Evolutionary conservation across 2,888 invertebrate species (phyloP), one percentile per base, ranked within the genome.

Genomic region (Papilio elwesi): DNA sequence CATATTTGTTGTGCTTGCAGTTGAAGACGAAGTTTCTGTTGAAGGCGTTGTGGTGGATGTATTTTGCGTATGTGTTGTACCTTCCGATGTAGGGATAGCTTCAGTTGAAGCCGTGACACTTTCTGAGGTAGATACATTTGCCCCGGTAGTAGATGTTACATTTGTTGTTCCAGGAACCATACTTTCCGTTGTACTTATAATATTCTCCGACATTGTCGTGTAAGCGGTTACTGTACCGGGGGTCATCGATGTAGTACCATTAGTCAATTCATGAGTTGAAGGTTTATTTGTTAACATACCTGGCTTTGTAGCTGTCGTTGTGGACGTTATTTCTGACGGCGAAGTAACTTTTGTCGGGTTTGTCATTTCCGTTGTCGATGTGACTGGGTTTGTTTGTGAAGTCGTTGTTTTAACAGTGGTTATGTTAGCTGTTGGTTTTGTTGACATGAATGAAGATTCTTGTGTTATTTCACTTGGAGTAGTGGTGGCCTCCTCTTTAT

Each of bases 401-500:
- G 76, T 66, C 26, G 74, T 73, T n/a, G 76, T 73, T 63, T 59
- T 75, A 15, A 57, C 49, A 10, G 71, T 71, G 52, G 76, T 72
- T 6, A 76, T 75, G 55, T 73, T 75, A 70, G 68, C 49, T 52
- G 67, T 71, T 10, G 74, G 75, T 4, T 64, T 65, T 10, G 76
- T 77, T 13, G 75, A 47, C 52, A 75, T 74, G 15, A 74, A 72
- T 10, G 87, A 85, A 63, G 81, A 84, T 74, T 85, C 87, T 7
- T 73, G 69, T 5, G 48, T 68, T 15, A 10, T 90, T 16, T 85
- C 85, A 71, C 85, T 88, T 47, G 90, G 85, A 69, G 86, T 88
- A 6, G 78, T 75, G 38, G 87, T 89, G 38, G 88, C 88, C 75
- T 91, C 88, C 81, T 88, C 87, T 78, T 78, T 84, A 10, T 36